Evolutionary conservation across 2,113 vertebrate genomes (phyloP), one percentile per base, ranked within the genome.

Genomic region (Indicator maculatus): DNA sequence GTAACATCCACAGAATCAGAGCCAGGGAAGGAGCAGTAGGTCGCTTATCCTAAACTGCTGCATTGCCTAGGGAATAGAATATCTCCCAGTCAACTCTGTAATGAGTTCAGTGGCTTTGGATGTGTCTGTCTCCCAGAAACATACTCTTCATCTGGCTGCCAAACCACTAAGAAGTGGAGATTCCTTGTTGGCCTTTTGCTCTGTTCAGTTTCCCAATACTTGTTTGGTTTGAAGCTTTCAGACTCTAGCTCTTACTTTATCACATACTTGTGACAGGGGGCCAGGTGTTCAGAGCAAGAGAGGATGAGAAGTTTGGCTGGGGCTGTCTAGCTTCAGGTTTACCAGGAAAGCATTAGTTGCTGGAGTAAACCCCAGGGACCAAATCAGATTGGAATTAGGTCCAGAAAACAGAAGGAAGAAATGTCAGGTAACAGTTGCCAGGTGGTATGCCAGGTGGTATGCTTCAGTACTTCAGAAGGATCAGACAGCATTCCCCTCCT

Each of bases 381-480:
- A 2, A 65, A 2, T 11, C 6, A 6, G 8, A 45, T 61, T 61
- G 65, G 45, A 52, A 47, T 67, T 58, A 52, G 24, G 39, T 31
- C 45, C 38, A 64, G 23, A 87, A 60, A 5, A 18, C 24, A 78
- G 28, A 55, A 41, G 13, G 38, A 86, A 83, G n/a, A 65, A 64
- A 56, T 64, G 13, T 12, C 52, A 55, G 30, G 5, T n/a, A 78
- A 52, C 12, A 81, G 11, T 19, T 77, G 10, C 27, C 15, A 56
- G 8, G 8, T 19, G 1, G 0, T 16, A 36, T 33, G 14, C 56
- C 15, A 56, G 8, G 8, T 19, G 1, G 0, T 16, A 36, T 33
- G 14, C 56, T 78, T 78, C 4, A 4, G 11, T 55, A 55, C 33
- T 89, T 87, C 28, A n/a, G 38, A 67, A 91, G 31, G 12, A 76